Percentiles rank a stretch among this genome's conserved stretches.
Conservation (phyloP, 2,113 vertebrate genomes). For the Pituophis catenifer region DNA sequence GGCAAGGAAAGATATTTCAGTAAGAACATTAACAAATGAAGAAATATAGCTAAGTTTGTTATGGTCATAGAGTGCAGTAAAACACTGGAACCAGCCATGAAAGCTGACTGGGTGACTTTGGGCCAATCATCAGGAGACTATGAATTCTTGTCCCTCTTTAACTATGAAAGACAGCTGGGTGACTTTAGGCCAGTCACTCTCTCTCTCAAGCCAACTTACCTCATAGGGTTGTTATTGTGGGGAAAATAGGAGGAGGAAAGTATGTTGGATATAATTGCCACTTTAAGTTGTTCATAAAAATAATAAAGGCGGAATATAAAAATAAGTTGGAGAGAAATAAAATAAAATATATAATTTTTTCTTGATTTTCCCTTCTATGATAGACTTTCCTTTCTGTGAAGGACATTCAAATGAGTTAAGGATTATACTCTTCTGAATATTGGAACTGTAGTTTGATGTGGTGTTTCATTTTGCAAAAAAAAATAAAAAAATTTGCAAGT, state of each 20-base stretch:
- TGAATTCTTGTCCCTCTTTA: neutral
- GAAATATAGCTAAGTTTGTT: neutral
- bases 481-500: neutral
- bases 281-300: neutral
- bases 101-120: neutral
- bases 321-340: neutral
- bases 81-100: neutral
- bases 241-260: neutral
- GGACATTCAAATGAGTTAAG: neutral
- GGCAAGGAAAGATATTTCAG: neutral
- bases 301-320: neutral
- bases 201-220: neutral
- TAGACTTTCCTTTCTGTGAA: neutral
- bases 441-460: neutral
- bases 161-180: neutral
- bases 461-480: neutral
- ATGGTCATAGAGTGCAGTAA: neutral
- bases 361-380: neutral
- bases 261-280: neutral
- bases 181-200: neutral
- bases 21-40: neutral
- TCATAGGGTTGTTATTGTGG: neutral
- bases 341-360: neutral
- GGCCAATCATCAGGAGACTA: neutral
- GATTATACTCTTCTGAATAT: neutral